Conservation (phyloP, 2,888 invertebrate genomes). For the Cantharis nigra region DNA sequence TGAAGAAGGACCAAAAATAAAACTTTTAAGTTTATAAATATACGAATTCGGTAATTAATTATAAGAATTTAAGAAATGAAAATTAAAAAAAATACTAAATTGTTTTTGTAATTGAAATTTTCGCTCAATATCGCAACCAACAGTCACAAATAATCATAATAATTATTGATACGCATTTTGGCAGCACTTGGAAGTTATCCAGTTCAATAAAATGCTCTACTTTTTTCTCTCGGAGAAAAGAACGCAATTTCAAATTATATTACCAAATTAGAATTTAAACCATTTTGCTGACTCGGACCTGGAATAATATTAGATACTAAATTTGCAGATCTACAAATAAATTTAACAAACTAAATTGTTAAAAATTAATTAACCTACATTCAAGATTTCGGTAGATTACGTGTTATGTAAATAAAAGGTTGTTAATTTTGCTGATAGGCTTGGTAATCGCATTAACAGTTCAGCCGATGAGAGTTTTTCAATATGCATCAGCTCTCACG, state of each 20-base stretch:
- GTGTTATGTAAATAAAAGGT: background rate
- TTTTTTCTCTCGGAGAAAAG: background rate
- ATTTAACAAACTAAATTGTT: background rate
- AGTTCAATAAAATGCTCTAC: background rate
- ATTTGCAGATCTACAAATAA: background rate
- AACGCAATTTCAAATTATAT: background rate
- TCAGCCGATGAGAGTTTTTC: background rate
- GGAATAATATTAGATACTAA: no score
- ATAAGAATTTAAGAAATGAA: background rate
- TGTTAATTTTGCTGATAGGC: background rate
- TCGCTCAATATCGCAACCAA: background rate
- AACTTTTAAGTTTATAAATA: background rate
- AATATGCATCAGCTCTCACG: background rate
- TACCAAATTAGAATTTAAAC: background rate
- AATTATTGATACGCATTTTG: background rate
- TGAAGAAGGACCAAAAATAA: background rate
- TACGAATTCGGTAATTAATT: background rate
- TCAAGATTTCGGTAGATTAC: background rate
- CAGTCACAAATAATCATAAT: background rate
- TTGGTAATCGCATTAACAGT: background rate
- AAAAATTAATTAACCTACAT: background rate
- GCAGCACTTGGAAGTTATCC: background rate
- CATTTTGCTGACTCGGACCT: background rate
- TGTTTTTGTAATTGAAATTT: background rate
- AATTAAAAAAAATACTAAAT: background rate